Evolutionary conservation across 2,113 vertebrate species (phyloP).

Genomic region (Plectropomus leopardus): DNA sequence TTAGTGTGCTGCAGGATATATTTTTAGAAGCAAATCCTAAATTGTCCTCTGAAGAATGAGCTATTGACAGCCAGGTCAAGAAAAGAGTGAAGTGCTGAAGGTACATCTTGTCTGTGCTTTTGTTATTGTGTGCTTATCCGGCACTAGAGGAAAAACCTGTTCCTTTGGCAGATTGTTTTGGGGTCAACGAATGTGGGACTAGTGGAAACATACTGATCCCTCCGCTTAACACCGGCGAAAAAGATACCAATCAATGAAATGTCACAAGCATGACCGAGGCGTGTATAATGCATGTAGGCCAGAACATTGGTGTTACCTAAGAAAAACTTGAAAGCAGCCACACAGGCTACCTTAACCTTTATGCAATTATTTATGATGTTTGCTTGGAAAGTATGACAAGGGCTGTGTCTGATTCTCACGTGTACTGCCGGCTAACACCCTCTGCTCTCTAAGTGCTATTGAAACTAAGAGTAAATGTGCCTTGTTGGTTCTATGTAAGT

Average conservation of each 20-base stretch:
- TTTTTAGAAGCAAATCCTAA: slow-evolving; percentile 45
- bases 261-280: slow-evolving; percentile 57
- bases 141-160: slow-evolving; percentile 80
- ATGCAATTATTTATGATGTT: slow-evolving; percentile 49
- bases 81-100: slow-evolving; percentile 21
- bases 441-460: neutral
- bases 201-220: slow-evolving; percentile 73
- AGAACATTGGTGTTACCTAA: slow-evolving; percentile 53
- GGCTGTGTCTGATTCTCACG: neutral
- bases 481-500: neutral
- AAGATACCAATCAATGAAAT: slow-evolving; percentile 77
- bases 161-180: slow-evolving; percentile 70
- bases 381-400: slow-evolving; percentile 20
- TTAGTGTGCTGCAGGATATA: slow-evolving; percentile 37
- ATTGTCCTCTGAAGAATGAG: neutral
- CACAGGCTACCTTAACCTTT: slow-evolving; percentile 34
- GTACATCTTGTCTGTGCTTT: slow-evolving; percentile 37
- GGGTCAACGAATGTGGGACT: slow-evolving; percentile 61
- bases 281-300: slow-evolving; percentile 68
- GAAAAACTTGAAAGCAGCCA: slow-evolving; percentile 49
- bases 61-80: slow-evolving; percentile 38
- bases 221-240: slow-evolving; percentile 52
- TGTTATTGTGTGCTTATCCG: slow-evolving; percentile 61
- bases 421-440: neutral
- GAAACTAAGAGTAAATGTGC: neutral